A percentile compares a stretch with the other conserved stretches of the same genome.
Conservation (phyloP, 1,140 invertebrate genomes). For the Aphidius ervi region DNA sequence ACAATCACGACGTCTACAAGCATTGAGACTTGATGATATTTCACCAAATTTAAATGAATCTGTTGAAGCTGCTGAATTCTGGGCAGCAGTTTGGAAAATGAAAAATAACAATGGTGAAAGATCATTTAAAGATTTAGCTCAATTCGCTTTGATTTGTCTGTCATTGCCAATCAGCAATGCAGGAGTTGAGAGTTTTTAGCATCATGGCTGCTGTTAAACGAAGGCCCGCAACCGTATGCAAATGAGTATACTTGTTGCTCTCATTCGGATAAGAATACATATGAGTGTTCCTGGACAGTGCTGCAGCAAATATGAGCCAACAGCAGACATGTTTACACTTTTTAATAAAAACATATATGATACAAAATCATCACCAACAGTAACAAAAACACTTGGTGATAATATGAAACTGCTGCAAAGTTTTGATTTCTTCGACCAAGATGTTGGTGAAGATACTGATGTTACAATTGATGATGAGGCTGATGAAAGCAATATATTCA, state of each 20-base stretch:
- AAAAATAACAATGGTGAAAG: constrained; percentile 26
- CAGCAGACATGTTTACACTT: no score
- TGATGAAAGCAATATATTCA: no score
- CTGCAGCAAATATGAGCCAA: constrained; percentile 8
- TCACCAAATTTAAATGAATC: background rate
- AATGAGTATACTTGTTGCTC: constrained; percentile 22
- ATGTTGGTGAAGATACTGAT: no score
- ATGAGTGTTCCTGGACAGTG: constrained; percentile 19
- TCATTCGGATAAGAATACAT: constrained; percentile 25
- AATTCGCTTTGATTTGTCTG: constrained; percentile 22
- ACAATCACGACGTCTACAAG: background rate
- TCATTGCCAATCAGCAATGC: constrained; percentile 31
- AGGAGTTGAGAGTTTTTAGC: constrained; percentile 28
- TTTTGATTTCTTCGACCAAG: no score
- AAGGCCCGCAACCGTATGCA: constrained; percentile 24
- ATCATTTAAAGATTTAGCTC: constrained; percentile 27
- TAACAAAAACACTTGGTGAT: no score
- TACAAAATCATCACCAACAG: no score
- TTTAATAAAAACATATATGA: no score
- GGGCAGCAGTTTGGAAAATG: constrained; percentile 24
- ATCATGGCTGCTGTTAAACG: constrained; percentile 28
- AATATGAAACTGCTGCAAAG: no score
- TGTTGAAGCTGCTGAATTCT: constrained; percentile 21
- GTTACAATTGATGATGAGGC: no score
- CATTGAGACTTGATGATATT: constrained; percentile 1